These are phyloP conservation scores for Miltochrista miniata DNA, from an alignment of 2,888 invertebrate genomes.

Conservation along the genomic window DNA sequence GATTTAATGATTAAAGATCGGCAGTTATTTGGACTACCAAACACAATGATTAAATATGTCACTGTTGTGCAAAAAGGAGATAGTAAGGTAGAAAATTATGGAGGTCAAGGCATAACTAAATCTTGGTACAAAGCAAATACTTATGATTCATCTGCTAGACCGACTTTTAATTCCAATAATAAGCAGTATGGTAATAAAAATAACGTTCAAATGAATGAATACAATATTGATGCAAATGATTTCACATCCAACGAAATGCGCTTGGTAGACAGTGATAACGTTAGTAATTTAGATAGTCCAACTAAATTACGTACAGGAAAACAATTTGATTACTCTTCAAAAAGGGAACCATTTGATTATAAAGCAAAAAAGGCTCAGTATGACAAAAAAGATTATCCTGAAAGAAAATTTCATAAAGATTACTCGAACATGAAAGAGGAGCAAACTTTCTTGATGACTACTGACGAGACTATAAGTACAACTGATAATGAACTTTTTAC, in stretches of 20 bases:
- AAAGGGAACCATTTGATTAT: constrained; percentile 32
- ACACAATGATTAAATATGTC: constrained; percentile 64
- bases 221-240: constrained; percentile 3
- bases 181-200: constrained; percentile 19
- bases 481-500: neutral
- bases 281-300: neutral
- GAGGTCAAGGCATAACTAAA: constrained; percentile 39
- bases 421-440: neutral
- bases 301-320: constrained; percentile 12
- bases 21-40: constrained; percentile 63
- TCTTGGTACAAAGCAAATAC: constrained; percentile 39
- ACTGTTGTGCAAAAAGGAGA: constrained; percentile 59
- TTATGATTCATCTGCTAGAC: constrained; percentile 37
- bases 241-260: neutral
- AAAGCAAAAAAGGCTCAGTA: constrained; percentile 35
- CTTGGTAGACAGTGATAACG: too few relatives aligned
- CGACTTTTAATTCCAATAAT: constrained; percentile 36
- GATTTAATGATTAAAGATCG: constrained; percentile 85
- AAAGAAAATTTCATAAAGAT: constrained; percentile 23
- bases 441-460: neutral
- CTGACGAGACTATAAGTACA: neutral
- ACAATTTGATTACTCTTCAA: constrained; percentile 15
- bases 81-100: constrained; percentile 41
- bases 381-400: constrained; percentile 26
- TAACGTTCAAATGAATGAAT: constrained; percentile 9